Conservation (phyloP, 2,113 vertebrate genomes). For the Corythaixoides concolor region DNA sequence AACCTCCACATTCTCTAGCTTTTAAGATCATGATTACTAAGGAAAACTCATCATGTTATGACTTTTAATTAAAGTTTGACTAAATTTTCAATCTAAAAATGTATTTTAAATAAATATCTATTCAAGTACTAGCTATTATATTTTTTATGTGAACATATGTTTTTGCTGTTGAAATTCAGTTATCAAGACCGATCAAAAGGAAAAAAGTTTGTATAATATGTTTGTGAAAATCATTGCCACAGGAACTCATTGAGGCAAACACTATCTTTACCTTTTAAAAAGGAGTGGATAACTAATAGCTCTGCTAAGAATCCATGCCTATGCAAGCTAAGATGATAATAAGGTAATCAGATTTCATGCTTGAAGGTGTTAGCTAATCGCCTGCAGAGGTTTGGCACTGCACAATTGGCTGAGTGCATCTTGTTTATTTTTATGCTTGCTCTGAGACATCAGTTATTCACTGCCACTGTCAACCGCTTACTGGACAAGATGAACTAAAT, state of each 20-base stretch:
- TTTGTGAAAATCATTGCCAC: constrained; percentile 13
- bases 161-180: neutral
- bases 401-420: constrained; percentile 55
- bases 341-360: constrained; percentile 68
- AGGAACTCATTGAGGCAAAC: constrained; percentile 4
- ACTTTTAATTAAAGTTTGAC: neutral
- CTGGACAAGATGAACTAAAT: constrained; percentile 61
- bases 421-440: constrained; percentile 66
- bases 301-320: constrained; percentile 33
- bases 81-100: neutral
- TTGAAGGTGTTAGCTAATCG: constrained; percentile 54
- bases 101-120: neutral
- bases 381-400: constrained; percentile 48
- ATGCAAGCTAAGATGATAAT: constrained; percentile 55
- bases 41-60: neutral
- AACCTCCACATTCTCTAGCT: neutral
- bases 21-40: neutral
- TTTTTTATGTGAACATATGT: neutral
- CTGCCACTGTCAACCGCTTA: constrained; percentile 26
- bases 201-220: constrained; percentile 1
- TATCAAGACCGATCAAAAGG: neutral
- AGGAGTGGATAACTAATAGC: constrained; percentile 35
- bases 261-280: neutral
- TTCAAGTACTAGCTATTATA: neutral
- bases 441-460: constrained; percentile 57